phyloP scores from a whole-genome alignment of 2,113 vertebrate species.

The Philantomba maxwellii region DNA sequence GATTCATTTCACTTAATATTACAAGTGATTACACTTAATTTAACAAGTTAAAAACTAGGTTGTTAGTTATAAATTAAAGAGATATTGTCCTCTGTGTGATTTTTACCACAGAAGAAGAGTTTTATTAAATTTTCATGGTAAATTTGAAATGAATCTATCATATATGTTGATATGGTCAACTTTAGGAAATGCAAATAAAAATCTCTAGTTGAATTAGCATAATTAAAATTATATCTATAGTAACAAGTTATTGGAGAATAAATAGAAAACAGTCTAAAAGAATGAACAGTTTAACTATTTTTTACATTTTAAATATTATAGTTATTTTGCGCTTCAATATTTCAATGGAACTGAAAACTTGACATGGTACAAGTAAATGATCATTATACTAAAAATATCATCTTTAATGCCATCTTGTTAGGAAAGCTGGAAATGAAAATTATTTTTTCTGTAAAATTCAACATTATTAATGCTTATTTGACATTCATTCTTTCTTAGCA shows the following conservation, averaged over 20 bases:
- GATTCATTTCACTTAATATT: not conserved
- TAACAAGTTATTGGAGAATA: not conserved
- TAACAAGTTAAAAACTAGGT: not conserved
- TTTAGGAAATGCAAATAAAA: slow-evolving; percentile 18
- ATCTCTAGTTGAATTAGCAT: not conserved
- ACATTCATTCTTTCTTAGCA: not conserved
- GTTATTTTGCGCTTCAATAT: not conserved
- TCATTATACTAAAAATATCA: not conserved
- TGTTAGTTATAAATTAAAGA: slow-evolving; percentile 6
- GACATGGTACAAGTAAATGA: not conserved
- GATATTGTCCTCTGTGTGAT: not conserved
- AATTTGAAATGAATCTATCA: not conserved
- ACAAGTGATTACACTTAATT: not conserved
- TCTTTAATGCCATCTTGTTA: not conserved
- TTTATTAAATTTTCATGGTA: slow-evolving; percentile 3
- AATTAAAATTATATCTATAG: not conserved
- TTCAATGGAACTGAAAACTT: not conserved
- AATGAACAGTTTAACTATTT: not conserved
- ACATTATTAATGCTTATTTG: not conserved
- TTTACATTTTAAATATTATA: not conserved
- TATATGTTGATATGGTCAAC: not conserved
- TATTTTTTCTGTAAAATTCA: not conserved
- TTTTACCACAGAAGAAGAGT: not conserved
- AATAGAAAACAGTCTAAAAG: not conserved
- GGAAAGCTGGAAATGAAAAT: not conserved